phyloP scores from a whole-genome alignment of 2,797 vertebrate species.

The Microhierax caerulescens region DNA sequence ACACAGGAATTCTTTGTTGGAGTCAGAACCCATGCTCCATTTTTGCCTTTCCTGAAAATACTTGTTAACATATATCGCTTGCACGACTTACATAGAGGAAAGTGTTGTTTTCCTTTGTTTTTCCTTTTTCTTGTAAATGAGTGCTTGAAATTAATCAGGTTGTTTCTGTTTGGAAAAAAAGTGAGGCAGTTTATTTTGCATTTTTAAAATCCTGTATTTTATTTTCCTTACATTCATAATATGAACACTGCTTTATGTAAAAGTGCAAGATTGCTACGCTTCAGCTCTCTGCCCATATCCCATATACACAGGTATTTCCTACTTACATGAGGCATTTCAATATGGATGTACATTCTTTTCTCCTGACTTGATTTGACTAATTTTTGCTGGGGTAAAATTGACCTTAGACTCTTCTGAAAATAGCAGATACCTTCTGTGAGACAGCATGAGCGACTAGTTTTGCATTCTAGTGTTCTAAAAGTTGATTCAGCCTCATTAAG shows the following conservation, averaged over 20 bases:
- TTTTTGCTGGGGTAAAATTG: neutral
- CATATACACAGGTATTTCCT: neutral
- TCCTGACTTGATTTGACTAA: neutral
- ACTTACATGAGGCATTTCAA: neutral
- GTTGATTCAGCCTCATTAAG: slow-evolving; percentile 3
- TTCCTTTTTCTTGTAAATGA: neutral
- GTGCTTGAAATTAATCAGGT: neutral
- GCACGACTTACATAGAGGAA: neutral
- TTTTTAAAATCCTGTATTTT: neutral
- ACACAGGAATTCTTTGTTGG: neutral
- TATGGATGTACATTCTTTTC: neutral
- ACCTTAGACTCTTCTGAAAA: neutral
- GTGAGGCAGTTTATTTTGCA: neutral
- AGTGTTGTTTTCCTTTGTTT: neutral
- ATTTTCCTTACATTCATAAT: neutral
- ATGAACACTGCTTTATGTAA: neutral
- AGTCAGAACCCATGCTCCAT: neutral
- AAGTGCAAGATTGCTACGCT: neutral
- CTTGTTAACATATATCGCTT: neutral
- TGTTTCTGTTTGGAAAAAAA: neutral
- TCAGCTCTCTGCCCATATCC: neutral
- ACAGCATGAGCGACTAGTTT: neutral
- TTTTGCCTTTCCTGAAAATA: neutral
- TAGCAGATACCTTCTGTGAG: neutral
- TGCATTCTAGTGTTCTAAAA: neutral